These are phyloP conservation scores for Sciurus niger DNA, from an alignment of 2,113 vertebrate genomes.

Conservation along the genomic window DNA sequence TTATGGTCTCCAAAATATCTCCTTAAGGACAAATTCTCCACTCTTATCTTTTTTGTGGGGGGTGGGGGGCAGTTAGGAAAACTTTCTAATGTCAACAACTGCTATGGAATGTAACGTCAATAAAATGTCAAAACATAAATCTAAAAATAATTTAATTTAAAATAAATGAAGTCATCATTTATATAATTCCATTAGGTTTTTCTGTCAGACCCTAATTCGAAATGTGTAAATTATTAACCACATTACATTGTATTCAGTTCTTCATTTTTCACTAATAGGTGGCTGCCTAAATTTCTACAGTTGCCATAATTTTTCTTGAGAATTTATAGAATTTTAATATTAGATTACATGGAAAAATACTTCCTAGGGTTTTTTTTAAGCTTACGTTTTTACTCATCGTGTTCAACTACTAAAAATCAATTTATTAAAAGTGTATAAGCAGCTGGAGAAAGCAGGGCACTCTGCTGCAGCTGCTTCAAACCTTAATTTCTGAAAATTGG, in stretches of 20 bases:
- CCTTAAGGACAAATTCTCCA: neutral
- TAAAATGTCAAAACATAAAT: slow-evolving; percentile 86
- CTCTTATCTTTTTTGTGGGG: neutral
- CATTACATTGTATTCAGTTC: slow-evolving; percentile 83
- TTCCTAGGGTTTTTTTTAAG: slow-evolving; percentile 68
- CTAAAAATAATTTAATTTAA: slow-evolving; percentile 85
- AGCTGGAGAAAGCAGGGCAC: neutral
- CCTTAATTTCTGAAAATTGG: neutral
- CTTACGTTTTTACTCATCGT: slow-evolving; percentile 72
- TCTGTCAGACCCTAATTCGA: slow-evolving; percentile 83
- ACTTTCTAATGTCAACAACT: slow-evolving; percentile 65
- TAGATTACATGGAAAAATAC: slow-evolving; percentile 81
- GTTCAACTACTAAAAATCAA: slow-evolving; percentile 61
- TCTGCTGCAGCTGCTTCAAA: neutral
- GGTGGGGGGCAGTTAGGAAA: neutral
- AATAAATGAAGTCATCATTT: slow-evolving; percentile 85
- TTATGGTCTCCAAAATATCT: slow-evolving; percentile 46
- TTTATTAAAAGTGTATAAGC: slow-evolving; percentile 54
- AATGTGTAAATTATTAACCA: slow-evolving; percentile 86
- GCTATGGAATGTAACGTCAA: slow-evolving; percentile 77
- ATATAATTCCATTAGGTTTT: slow-evolving; percentile 85
- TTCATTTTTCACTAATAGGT: slow-evolving; percentile 87
- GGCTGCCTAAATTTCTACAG: slow-evolving; percentile 84
- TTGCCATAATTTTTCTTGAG: slow-evolving; percentile 83
- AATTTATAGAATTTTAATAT: slow-evolving; percentile 87